These are phyloP conservation scores for Dilophus febrilis DNA, from an alignment of 2,888 invertebrate genomes.

Conservation along the genomic window DNA sequence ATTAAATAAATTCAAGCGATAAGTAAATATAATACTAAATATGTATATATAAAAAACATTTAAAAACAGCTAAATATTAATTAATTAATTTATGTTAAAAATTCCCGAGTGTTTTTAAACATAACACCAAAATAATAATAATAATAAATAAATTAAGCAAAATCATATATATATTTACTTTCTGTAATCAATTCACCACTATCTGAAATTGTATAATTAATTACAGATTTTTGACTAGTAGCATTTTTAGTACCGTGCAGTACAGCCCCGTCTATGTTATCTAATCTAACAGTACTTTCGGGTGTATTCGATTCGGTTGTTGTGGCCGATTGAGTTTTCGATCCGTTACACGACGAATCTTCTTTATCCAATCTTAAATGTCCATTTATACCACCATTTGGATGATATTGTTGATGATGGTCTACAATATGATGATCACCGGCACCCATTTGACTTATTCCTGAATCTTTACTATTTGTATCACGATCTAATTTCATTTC, in stretches of 20 bases:
- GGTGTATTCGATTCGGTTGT: slow-evolving; percentile 34
- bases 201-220: slow-evolving; percentile 35
- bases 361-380: slow-evolving; percentile 32
- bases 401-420: slow-evolving; percentile 23
- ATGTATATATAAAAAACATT: no score
- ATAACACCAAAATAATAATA: no score
- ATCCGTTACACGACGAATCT: slow-evolving; percentile 27
- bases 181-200: slow-evolving; percentile 41
- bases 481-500: slow-evolving; percentile 37
- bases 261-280: slow-evolving; percentile 18
- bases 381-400: slow-evolving; percentile 36
- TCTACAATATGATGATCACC: no score
- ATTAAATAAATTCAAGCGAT: no score
- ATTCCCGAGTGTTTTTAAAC: no score
- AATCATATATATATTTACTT: slow-evolving; percentile 34
- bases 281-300: slow-evolving; percentile 30
- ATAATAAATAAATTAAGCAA: no score
- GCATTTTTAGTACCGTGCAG: slow-evolving; percentile 14
- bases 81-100: no score
- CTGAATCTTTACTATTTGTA: slow-evolving; percentile 73
- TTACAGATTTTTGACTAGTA: slow-evolving; percentile 27
- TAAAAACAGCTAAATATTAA: no score
- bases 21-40: no score
- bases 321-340: slow-evolving; percentile 30
- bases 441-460: slow-evolving; percentile 66